Evolutionary conservation across 2,113 vertebrate genomes (phyloP), one percentile per base, ranked within the genome.

Genomic region (Donacobius atricapilla): DNA sequence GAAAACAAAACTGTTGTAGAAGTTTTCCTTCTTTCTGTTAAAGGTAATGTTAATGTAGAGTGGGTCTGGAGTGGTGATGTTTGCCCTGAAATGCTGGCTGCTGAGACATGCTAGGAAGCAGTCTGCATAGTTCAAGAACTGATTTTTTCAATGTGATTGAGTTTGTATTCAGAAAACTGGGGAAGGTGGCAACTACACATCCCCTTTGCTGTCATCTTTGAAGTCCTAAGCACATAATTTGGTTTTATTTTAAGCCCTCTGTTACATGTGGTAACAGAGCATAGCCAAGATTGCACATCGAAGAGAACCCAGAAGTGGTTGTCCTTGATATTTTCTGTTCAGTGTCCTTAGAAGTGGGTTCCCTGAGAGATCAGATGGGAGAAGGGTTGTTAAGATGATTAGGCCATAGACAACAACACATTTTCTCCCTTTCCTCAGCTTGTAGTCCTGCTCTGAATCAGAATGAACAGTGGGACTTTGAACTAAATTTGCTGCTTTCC

Each of bases 201-300:
- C 20, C 57, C 13, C 58, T 70, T 17, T 81, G 39, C 47, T 16
- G 39, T 51, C 7, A 70, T 12, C n/a, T 70, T 47, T 66, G 33
- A 66, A 33, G 19, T 18, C 23, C 10, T 24, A 58, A 50, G 11
- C 7, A 24, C 7, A 4, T 65, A 4, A 35, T 25, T 61, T 53
- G 45, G 15, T 69, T 76, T 76, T 94, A 48, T n/a, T 0, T 0
- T 27, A 10, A 44, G 22, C 9, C 25, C 15, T 60, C 19, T 76
- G 7, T 72, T 72, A 39, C 4, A 12, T 33, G 5, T n/a, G 13
- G 5, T 28, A 57, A 57, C 22, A 37, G 15, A 61, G 6, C 11
- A 51, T 8, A 83, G 50, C 20, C 6, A 56, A 69, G 44, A 72
- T 0, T 16, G 33, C 25, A 60, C 4, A 18, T 10, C 27, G 23